Percentiles rank a stretch among this genome's conserved stretches.
Conservation (phyloP, 2,888 invertebrate species). For the Nowickia ferox region DNA sequence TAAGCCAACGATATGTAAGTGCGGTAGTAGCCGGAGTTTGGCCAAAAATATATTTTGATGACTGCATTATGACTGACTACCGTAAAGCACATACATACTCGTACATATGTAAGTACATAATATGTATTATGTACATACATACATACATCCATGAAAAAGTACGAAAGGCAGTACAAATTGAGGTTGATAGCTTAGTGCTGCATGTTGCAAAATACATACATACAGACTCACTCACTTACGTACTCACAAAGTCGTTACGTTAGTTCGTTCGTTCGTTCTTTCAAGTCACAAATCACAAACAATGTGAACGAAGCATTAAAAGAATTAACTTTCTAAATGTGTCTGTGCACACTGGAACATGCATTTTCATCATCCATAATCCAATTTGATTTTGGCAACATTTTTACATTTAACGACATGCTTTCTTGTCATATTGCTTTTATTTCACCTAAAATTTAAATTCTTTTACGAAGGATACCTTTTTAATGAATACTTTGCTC, state of each 20-base stretch:
- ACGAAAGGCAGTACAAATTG: constrained; percentile 53
- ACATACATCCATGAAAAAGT: no score
- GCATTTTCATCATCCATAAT: constrained; percentile 37
- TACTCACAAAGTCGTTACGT: not conserved
- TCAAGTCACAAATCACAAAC: constrained; percentile 17
- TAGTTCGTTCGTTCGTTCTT: constrained; percentile 6
- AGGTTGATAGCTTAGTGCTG: constrained; percentile 63
- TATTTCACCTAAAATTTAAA: constrained; percentile 44
- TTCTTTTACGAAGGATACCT: constrained; percentile 38
- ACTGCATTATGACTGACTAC: constrained; percentile 66
- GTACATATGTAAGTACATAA: no score
- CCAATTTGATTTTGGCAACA: constrained; percentile 70
- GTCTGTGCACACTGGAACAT: not conserved
- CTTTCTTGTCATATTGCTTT: constrained; percentile 49
- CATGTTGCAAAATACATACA: constrained; percentile 36
- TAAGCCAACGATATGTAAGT: no score
- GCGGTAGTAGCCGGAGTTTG: constrained; percentile 38
- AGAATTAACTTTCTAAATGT: constrained; percentile 54
- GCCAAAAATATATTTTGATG: constrained; percentile 43
- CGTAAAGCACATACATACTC: constrained; percentile 7
- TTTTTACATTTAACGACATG: constrained; percentile 63
- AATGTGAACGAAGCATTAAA: constrained; percentile 21
- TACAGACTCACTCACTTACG: constrained; percentile 16
- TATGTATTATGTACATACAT: no score
- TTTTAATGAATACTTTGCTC: not conserved